A percentile compares a stretch with the other conserved stretches of the same genome.
These are phyloP conservation scores for Theristicus caerulescens DNA, from an alignment of 2,113 vertebrate species.

Conservation along the genomic window DNA sequence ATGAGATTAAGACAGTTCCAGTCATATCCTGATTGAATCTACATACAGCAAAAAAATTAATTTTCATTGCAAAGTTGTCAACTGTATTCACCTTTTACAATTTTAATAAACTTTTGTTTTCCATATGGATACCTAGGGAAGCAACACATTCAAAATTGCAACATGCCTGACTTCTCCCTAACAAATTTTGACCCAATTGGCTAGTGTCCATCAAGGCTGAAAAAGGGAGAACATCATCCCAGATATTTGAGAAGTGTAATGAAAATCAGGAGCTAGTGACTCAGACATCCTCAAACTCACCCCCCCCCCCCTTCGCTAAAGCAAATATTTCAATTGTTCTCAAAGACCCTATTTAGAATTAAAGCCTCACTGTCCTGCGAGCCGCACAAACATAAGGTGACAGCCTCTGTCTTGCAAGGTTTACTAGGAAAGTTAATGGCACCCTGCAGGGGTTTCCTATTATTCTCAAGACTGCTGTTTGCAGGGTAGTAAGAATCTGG, in stretches of 20 bases:
- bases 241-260: neutral
- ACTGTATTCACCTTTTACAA: neutral
- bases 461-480: neutral
- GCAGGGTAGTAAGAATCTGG: neutral
- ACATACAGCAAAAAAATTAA: neutral
- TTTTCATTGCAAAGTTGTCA: neutral
- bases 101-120: neutral
- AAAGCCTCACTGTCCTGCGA: neutral
- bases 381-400: neutral
- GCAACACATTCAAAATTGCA: neutral
- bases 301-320: neutral
- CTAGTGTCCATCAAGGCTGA: neutral
- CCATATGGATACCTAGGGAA: neutral
- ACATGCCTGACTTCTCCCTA: neutral
- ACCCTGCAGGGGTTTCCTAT: neutral
- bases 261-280: neutral
- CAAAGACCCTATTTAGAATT: neutral
- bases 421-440: neutral
- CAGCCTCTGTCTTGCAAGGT: neutral
- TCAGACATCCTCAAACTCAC: neutral
- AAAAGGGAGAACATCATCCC: neutral
- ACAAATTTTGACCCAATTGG: neutral
- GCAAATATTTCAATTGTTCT: neutral
- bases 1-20: neutral
- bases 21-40: neutral